Percentiles rank a stretch among this genome's conserved stretches.
These are phyloP conservation scores for Tipula lateralis DNA, from an alignment of 2,888 invertebrate species.

Conservation along the genomic window DNA sequence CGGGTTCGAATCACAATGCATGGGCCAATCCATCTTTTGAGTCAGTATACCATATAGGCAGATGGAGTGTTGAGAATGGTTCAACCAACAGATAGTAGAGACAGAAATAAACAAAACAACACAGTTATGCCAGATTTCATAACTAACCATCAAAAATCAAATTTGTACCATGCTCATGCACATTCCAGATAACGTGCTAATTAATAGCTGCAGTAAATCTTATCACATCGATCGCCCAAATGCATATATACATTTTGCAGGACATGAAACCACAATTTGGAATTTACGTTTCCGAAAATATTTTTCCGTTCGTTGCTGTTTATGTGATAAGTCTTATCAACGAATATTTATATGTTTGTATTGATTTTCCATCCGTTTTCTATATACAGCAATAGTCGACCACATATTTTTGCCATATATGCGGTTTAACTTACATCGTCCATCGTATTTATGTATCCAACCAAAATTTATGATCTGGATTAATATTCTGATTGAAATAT, in stretches of 20 bases:
- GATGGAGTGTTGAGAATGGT: too few relatives aligned
- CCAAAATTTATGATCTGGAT: background rate
- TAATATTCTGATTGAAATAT: background rate
- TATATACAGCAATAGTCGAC: background rate
- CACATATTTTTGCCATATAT: too few relatives aligned
- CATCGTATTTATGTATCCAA: too few relatives aligned
- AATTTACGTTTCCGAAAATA: background rate
- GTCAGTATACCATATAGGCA: too few relatives aligned
- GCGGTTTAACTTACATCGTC: background rate
- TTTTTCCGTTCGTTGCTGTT: background rate
- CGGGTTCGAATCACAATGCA: too few relatives aligned
- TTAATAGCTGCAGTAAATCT: background rate
- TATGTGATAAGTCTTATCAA: background rate
- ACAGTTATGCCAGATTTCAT: too few relatives aligned
- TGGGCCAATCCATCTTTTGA: too few relatives aligned
- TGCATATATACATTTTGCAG: background rate
- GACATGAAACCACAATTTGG: background rate
- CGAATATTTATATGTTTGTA: background rate
- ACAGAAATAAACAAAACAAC: too few relatives aligned
- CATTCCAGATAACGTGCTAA: background rate
- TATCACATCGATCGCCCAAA: background rate
- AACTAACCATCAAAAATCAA: too few relatives aligned
- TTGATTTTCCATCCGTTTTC: background rate
- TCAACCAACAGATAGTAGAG: too few relatives aligned
- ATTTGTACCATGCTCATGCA: background rate